These are phyloP conservation scores for Polyommatus icarus DNA, from an alignment of 2,888 invertebrate species.

Conservation along the genomic window DNA sequence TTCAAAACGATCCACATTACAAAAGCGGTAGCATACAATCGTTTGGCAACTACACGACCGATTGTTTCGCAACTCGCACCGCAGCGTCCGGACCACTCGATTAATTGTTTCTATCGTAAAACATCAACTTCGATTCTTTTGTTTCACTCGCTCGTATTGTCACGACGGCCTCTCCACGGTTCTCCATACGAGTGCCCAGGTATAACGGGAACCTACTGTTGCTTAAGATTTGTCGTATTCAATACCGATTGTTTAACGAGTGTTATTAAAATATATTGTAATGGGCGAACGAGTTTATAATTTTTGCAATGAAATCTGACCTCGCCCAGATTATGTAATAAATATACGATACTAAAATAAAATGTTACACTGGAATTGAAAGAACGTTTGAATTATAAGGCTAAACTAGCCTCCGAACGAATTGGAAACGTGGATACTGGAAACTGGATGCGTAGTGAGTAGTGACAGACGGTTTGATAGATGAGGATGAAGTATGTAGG, in stretches of 20 bases:
- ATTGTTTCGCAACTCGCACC: slow-evolving; percentile 70
- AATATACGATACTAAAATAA: slow-evolving; percentile 46
- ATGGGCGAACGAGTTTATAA: slow-evolving; percentile 53
- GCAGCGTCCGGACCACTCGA: slow-evolving; percentile 78
- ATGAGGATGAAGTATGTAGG: slow-evolving; percentile 39
- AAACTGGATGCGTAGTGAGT: slow-evolving; percentile 18
- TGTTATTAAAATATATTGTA: slow-evolving; percentile 47
- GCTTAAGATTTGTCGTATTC: slow-evolving; percentile 43
- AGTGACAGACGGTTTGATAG: slow-evolving; percentile 35
- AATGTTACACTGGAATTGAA: slow-evolving; percentile 48
- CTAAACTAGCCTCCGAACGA: neutral
- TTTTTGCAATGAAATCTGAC: slow-evolving; percentile 60
- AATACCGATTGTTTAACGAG: slow-evolving; percentile 44
- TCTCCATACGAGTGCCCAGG: slow-evolving; percentile 43
- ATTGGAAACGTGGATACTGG: neutral
- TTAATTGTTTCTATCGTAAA: slow-evolving; percentile 75
- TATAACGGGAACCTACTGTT: slow-evolving; percentile 42
- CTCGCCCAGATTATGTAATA: slow-evolving; percentile 62
- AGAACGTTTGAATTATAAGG: slow-evolving; percentile 31
- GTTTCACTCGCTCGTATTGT: slow-evolving; percentile 60
- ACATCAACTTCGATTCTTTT: slow-evolving; percentile 64
- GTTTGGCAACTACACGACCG: slow-evolving; percentile 71
- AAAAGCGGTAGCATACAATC: slow-evolving; percentile 75
- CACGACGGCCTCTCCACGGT: slow-evolving; percentile 46
- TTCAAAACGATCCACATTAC: slow-evolving; percentile 80